phyloP scores from a whole-genome alignment of 2,797 vertebrate species.

The Zalophus californianus region DNA sequence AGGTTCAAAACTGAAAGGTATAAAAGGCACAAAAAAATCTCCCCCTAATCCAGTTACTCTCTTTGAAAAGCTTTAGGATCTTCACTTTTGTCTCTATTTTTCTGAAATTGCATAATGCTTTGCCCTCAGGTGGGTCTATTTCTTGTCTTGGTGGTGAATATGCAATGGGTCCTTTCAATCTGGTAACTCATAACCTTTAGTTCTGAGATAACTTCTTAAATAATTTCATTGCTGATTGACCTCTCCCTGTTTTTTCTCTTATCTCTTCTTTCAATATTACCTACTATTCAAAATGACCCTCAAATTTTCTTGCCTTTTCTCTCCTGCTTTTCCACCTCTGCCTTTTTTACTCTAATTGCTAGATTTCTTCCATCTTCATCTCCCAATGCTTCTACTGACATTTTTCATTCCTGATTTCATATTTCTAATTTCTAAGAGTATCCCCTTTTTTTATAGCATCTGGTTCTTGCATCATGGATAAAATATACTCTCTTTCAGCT shows the following conservation, averaged over 20 bases:
- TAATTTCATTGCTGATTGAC: background rate
- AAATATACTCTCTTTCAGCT: constrained; percentile 32
- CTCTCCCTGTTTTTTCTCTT: background rate
- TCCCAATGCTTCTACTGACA: background rate
- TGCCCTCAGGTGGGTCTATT: background rate
- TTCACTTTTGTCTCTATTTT: constrained; percentile 1
- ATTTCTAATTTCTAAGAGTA: constrained; percentile 32
- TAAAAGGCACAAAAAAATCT: constrained; percentile 6
- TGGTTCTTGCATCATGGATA: background rate
- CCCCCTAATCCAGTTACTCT: background rate
- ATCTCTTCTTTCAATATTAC: background rate
- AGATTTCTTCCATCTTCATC: constrained; percentile 26
- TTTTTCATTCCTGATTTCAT: constrained; percentile 7
- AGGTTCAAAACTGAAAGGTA: constrained; percentile 19
- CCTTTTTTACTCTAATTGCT: constrained; percentile 3
- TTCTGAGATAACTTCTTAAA: background rate
- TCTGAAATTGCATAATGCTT: background rate
- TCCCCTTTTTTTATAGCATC: background rate
- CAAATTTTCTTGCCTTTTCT: constrained; percentile 48
- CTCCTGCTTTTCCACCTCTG: background rate
- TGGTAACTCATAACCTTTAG: background rate
- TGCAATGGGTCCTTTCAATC: background rate
- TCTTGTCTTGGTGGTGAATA: background rate
- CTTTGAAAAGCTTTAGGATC: background rate
- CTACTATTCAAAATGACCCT: background rate